A percentile compares a stretch with the other conserved stretches of the same genome.
Conservation (phyloP, 2,797 vertebrate species). For the Acrossocheilus fasciatus region DNA sequence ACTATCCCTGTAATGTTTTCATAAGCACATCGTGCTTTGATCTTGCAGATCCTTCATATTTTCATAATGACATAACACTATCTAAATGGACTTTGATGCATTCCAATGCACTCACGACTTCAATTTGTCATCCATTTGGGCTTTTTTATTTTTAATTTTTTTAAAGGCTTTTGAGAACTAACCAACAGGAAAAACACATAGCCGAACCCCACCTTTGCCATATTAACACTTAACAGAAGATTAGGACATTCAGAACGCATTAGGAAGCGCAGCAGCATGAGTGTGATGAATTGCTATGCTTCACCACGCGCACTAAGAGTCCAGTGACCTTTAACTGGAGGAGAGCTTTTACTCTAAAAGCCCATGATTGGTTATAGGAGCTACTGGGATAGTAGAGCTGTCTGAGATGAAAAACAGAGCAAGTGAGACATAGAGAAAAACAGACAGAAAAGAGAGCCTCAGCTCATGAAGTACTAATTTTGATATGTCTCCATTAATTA, state of each 20-base stretch:
- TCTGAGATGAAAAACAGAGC: slow-evolving; percentile 12
- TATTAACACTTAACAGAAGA: slow-evolving; percentile 34
- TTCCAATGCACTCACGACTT: neutral
- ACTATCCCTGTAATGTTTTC: slow-evolving; percentile 6
- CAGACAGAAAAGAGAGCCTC: neutral
- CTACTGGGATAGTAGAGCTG: slow-evolving; percentile 20
- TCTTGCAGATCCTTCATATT: neutral
- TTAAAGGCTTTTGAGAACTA: neutral
- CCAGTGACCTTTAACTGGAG: slow-evolving; percentile 54
- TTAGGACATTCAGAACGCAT: slow-evolving; percentile 29
- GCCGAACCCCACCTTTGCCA: slow-evolving; percentile 4
- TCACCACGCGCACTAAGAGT: slow-evolving; percentile 47
- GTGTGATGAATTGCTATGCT: slow-evolving; percentile 55
- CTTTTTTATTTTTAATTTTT: neutral
- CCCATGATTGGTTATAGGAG: slow-evolving; percentile 36
- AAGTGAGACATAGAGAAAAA: slow-evolving; percentile 1
- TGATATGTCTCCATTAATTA: neutral
- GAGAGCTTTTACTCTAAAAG: slow-evolving; percentile 53
- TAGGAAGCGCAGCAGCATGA: slow-evolving; percentile 6
- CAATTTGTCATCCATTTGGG: slow-evolving; percentile 6
- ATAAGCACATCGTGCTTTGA: neutral
- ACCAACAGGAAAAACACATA: neutral
- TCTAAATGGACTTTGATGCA: slow-evolving; percentile 1
- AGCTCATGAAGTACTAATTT: slow-evolving; percentile 18
- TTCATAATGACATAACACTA: slow-evolving; percentile 13